Percentiles rank a stretch among this genome's conserved stretches.
Conservation (phyloP, 2,888 invertebrate species). For the Troides helena region DNA sequence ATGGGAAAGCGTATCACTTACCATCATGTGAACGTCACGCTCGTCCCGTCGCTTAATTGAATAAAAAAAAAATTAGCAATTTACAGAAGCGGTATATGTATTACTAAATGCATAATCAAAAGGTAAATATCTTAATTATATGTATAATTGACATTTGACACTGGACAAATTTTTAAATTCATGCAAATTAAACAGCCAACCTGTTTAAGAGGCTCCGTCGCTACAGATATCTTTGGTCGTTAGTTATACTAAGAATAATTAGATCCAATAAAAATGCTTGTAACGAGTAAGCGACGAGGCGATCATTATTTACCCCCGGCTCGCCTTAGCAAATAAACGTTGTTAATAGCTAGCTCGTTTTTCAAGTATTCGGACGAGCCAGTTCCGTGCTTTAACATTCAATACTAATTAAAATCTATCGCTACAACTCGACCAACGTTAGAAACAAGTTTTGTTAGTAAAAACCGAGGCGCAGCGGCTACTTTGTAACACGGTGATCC, state of each 20-base stretch:
- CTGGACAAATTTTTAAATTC: constrained; percentile 24
- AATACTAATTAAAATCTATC: constrained; percentile 22
- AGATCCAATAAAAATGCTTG: constrained; percentile 23
- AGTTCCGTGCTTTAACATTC: constrained; percentile 23
- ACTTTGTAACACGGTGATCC: neutral
- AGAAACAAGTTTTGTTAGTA: constrained; percentile 14
- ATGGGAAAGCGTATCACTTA: no score
- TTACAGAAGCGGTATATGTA: constrained; percentile 13
- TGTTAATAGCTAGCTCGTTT: constrained; percentile 24
- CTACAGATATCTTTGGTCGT: constrained; percentile 13
- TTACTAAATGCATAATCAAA: constrained; percentile 15
- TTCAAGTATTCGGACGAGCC: constrained; percentile 26
- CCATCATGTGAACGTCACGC: no score
- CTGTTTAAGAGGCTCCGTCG: constrained; percentile 4
- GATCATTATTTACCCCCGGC: constrained; percentile 19
- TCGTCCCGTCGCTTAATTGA: no score
- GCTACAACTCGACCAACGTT: constrained; percentile 18
- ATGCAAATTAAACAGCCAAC: constrained; percentile 18
- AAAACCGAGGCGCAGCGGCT: neutral
- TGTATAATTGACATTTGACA: constrained; percentile 24
- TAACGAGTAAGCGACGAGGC: constrained; percentile 22
- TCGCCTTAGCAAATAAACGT: constrained; percentile 25
- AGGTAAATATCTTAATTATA: constrained; percentile 21
- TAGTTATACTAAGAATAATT: constrained; percentile 22
- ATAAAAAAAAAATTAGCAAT: neutral